Conservation (phyloP, 2,797 vertebrate genomes). For the Leptatherina wallacei region DNA sequence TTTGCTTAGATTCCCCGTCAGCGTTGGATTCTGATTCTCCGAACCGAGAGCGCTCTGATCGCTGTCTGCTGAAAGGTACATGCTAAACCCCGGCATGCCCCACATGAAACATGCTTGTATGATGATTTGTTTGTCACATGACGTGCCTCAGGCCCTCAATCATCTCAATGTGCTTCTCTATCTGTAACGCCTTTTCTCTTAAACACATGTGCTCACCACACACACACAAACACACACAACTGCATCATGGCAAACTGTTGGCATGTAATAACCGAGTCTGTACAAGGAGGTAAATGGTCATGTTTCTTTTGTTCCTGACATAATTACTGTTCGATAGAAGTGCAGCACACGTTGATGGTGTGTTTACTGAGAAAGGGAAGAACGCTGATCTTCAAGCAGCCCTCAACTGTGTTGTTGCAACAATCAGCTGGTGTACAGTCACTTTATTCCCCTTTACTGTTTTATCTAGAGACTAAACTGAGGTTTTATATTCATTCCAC, state of each 20-base stretch:
- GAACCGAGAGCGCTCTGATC: too few relatives aligned
- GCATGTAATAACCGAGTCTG: conserved; percentile 27
- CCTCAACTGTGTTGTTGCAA: conserved; percentile 14
- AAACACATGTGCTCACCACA: neutral
- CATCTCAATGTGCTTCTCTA: neutral
- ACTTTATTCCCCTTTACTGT: conserved; percentile 36
- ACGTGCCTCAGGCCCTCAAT: conserved; percentile 11
- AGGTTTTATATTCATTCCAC: conserved; percentile 2
- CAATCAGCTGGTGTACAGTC: conserved; percentile 16
- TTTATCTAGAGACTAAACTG: conserved; percentile 17
- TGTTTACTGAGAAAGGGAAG: conserved; percentile 26
- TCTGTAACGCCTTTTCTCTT: neutral
- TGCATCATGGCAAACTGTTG: conserved; percentile 24
- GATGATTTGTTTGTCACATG: neutral
- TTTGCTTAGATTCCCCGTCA: neutral
- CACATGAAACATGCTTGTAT: too few relatives aligned
- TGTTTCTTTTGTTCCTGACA: conserved; percentile 19
- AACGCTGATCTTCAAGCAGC: conserved; percentile 13
- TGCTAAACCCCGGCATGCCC: too few relatives aligned
- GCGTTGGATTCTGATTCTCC: neutral
- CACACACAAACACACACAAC: conserved; percentile 1
- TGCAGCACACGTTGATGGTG: neutral
- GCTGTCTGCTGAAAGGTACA: too few relatives aligned
- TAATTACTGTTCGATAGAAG: conserved; percentile 20
- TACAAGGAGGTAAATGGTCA: conserved; percentile 23